A percentile compares a stretch with the other conserved stretches of the same genome.
Evolutionary conservation across 1,140 invertebrate species (phyloP).

Genomic region (Copidosoma floridanum): DNA sequence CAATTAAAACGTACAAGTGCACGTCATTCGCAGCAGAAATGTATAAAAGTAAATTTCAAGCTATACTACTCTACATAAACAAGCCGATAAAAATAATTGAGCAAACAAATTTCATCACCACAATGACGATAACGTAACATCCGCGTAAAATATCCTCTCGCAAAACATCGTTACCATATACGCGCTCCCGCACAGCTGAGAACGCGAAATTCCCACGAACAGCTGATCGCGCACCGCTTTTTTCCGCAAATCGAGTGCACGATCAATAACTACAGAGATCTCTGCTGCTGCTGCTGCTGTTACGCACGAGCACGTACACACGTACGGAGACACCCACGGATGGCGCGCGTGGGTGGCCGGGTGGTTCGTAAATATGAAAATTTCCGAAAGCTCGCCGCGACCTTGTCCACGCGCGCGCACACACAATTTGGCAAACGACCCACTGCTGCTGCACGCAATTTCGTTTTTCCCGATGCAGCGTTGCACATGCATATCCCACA

Average conservation of each 20-base stretch:
- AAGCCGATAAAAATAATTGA: no score
- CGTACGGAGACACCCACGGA: not conserved
- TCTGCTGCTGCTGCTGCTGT: not conserved
- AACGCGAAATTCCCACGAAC: not conserved
- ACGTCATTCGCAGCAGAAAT: no score
- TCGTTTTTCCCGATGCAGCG: conserved; percentile 16
- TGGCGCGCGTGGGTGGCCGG: not conserved
- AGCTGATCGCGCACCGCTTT: not conserved
- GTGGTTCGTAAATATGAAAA: conserved; percentile 13
- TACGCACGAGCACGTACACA: not conserved
- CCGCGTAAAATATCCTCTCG: no score
- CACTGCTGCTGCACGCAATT: conserved; percentile 18
- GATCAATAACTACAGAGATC: not conserved
- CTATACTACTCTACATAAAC: no score
- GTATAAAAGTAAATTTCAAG: no score
- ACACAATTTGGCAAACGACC: conserved; percentile 17
- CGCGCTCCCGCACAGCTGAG: no score
- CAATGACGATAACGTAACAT: no score
- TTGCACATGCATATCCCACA: no score
- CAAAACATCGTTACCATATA: no score
- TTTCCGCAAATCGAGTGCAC: not conserved
- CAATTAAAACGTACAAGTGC: no score
- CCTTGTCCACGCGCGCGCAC: conserved; percentile 18
- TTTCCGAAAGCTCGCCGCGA: conserved; percentile 17
- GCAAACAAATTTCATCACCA: no score